Evolutionary conservation across 2,888 invertebrate genomes (phyloP), one percentile per base, ranked within the genome.

Genomic region (Clostera curtula): DNA sequence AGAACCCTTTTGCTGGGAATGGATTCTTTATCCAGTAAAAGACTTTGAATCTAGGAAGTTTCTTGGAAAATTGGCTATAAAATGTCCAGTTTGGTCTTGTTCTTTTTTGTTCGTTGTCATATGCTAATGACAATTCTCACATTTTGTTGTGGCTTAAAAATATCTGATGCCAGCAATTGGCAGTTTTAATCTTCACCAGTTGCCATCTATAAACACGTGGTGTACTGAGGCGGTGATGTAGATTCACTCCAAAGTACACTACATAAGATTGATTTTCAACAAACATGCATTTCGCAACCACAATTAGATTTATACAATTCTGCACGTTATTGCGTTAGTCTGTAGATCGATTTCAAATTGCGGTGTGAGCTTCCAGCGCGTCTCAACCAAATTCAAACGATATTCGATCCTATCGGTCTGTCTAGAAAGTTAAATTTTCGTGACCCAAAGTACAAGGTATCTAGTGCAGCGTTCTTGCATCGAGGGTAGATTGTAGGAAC

Each of bases 241-340:
- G 62, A 71, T 70, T 76, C 66, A 56, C 72, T 73, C 51, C 54
- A 74, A 37, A 43, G 61, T 35, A 30, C 46, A 70, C 57, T 71
- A 56, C 67, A 73, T 75, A 82, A 75, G 77, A 72, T 62, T 56
- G 59, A 42, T 75, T 80, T 82, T 80, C 73, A 75, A 74, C 76
- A 75, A 75, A 69, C 68, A 72, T 62, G 59, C 55, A 52, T 47
- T 43, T 49, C 40, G 58, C 67, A 64, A 72, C 68, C 64, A 26
- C 40, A 29, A 35, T 43, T 38, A 61, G 43, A 3, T 22, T 8
- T 20, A 10, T 35, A 45, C 60, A 49, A 77, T 53, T 65, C 37
- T 75, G 53, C 41, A 47, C 75, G 62, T 65, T 79, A 74, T 67
- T 46, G 34, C 59, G 28, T 24, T 19, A 19, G 22, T 11, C 23